These are phyloP conservation scores for Sclerodermus sp. DNA, from an alignment of 2,888 invertebrate species.

Conservation along the genomic window DNA sequence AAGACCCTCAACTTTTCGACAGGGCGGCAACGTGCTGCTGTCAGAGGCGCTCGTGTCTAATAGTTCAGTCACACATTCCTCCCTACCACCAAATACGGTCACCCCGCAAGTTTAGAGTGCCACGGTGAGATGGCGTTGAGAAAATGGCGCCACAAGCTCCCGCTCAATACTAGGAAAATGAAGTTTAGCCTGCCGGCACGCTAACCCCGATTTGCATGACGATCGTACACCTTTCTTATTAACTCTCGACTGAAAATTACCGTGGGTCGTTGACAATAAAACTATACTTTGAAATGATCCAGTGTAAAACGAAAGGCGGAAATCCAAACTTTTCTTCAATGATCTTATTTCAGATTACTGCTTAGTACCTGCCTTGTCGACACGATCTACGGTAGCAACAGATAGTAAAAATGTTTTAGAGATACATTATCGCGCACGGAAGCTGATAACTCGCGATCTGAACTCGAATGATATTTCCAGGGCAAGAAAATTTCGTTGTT, in stretches of 20 bases:
- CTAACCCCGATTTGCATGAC: conserved; percentile 42
- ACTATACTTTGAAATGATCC: too few species aligned
- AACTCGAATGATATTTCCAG: too few species aligned
- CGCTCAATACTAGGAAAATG: conserved; percentile 41
- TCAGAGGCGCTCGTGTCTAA: background rate
- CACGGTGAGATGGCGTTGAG: conserved; percentile 27
- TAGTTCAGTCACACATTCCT: conserved; percentile 11
- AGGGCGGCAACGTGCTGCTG: conserved; percentile 4
- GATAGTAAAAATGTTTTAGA: too few species aligned
- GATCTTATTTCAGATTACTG: too few species aligned
- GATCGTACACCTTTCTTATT: background rate
- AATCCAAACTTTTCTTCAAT: too few species aligned
- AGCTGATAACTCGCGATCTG: too few species aligned
- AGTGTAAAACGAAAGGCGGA: too few species aligned
- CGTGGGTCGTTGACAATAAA: too few species aligned
- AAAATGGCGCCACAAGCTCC: conserved; percentile 21
- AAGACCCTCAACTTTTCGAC: background rate
- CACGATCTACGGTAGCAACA: too few species aligned
- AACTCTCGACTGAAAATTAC: background rate
- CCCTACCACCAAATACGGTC: background rate
- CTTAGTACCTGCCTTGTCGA: too few species aligned
- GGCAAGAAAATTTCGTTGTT: too few species aligned
- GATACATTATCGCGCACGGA: too few species aligned
- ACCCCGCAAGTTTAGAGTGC: conserved; percentile 19
- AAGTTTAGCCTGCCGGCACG: conserved; percentile 40